These are phyloP conservation scores for Drosophila anomelani DNA, from an alignment of 2,888 invertebrate genomes.

Conservation along the genomic window DNA sequence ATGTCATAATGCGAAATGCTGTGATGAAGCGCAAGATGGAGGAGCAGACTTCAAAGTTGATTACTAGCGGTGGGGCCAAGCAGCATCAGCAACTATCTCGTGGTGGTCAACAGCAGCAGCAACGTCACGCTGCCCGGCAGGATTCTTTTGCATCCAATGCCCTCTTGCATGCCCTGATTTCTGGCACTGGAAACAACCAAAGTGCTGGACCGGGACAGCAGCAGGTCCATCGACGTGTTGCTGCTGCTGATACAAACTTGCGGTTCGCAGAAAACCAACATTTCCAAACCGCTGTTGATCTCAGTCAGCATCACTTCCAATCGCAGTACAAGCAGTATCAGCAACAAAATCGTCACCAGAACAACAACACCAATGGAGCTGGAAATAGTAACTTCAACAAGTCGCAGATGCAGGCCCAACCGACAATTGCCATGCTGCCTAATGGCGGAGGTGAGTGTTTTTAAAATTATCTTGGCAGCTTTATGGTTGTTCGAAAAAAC, in stretches of 20 bases:
- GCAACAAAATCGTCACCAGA: constrained; percentile 48
- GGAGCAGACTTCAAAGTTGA: constrained; percentile 80
- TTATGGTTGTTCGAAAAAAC: background rate
- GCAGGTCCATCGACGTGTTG: constrained; percentile 38
- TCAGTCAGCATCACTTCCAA: constrained; percentile 33
- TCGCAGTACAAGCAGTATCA: constrained; percentile 32
- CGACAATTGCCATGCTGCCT: constrained; percentile 59
- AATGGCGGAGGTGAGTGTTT: constrained; percentile 69
- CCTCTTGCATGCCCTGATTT: constrained; percentile 61
- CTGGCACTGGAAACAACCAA: constrained; percentile 48
- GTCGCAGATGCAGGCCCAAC: constrained; percentile 53
- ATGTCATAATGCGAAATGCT: constrained; percentile 83
- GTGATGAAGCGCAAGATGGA: constrained; percentile 83
- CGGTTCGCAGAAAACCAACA: constrained; percentile 57
- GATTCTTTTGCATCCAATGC: constrained; percentile 58
- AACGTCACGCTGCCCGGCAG: constrained; percentile 36
- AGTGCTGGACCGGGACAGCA: constrained; percentile 31
- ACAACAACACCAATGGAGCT: constrained; percentile 32
- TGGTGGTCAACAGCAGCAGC: constrained; percentile 24
- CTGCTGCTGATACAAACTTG: constrained; percentile 40
- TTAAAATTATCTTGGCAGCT: background rate
- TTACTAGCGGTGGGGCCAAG: constrained; percentile 44
- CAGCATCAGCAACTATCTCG: constrained; percentile 44
- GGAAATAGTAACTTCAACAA: constrained; percentile 34
- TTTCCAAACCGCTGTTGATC: constrained; percentile 51